Percentiles rank a stretch among this genome's conserved stretches.
Evolutionary conservation across 2,113 vertebrate species (phyloP).

Genomic region (Martes martes): DNA sequence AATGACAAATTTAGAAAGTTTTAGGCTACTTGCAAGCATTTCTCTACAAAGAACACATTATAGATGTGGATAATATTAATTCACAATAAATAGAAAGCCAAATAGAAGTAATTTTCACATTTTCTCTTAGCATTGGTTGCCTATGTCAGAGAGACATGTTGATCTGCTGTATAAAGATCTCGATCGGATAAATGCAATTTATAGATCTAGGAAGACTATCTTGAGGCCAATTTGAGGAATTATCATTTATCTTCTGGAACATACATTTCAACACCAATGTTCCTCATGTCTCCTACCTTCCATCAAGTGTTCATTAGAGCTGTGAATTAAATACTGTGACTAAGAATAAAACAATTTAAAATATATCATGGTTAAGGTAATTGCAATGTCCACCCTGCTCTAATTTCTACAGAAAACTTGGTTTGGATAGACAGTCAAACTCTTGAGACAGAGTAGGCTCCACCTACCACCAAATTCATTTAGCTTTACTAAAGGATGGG

Average conservation of each 20-base stretch:
- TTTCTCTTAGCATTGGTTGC: background rate
- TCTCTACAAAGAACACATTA: slow-evolving; percentile 14
- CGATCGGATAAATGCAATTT: background rate
- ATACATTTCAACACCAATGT: background rate
- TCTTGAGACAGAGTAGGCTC: background rate
- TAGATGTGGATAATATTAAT: background rate
- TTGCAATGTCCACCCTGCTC: background rate
- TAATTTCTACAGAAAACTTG: background rate
- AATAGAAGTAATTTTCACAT: background rate
- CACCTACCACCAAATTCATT: background rate
- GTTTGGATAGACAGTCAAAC: background rate
- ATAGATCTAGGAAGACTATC: background rate
- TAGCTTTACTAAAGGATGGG: background rate
- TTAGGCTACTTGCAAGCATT: background rate
- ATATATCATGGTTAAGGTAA: background rate
- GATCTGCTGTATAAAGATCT: background rate
- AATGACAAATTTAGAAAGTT: slow-evolving; percentile 25
- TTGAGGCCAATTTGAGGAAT: background rate
- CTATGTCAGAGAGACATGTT: background rate
- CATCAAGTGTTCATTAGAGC: background rate
- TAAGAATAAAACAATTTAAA: background rate
- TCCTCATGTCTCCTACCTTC: background rate
- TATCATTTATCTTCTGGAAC: background rate
- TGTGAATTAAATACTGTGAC: background rate
- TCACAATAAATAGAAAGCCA: slow-evolving; percentile 1